A percentile compares a stretch with the other conserved stretches of the same genome.
Conservation (phyloP, 2,797 vertebrate genomes). For the Triplophysa yarkandensis region DNA sequence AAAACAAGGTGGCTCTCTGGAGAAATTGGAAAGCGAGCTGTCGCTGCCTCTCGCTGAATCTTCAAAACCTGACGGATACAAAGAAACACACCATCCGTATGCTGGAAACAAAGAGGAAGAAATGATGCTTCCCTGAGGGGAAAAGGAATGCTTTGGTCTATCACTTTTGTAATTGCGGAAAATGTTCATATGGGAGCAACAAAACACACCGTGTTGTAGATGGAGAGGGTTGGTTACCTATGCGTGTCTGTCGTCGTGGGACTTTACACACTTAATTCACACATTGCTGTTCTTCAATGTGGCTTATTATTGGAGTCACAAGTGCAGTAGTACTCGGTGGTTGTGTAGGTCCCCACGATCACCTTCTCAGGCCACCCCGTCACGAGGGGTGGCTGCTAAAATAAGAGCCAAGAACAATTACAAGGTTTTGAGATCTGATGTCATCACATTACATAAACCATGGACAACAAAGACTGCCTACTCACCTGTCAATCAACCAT, state of each 20-base stretch:
- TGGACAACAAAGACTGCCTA: not conserved
- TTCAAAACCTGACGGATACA: constrained; percentile 40
- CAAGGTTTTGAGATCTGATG: not conserved
- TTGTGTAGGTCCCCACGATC: not conserved
- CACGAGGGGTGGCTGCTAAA: not conserved
- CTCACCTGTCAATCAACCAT: no score
- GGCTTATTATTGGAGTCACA: not conserved
- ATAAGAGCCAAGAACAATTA: not conserved
- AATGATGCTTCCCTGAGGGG: constrained; percentile 1
- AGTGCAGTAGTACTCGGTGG: not conserved
- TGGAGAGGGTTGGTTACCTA: constrained; percentile 16
- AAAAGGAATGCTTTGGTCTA: constrained; percentile 27
- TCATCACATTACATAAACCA: not conserved
- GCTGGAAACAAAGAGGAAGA: constrained; percentile 23
- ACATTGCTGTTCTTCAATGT: constrained; percentile 1
- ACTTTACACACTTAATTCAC: constrained; percentile 14
- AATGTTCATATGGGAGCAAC: constrained; percentile 14
- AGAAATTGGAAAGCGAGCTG: constrained; percentile 54
- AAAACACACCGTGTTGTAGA: constrained; percentile 4
- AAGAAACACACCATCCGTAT: constrained; percentile 24
- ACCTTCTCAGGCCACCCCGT: not conserved
- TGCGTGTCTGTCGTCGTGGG: constrained; percentile 1
- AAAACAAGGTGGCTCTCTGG: constrained; percentile 56
- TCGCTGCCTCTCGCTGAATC: constrained; percentile 19
- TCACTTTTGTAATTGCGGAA: constrained; percentile 16